These are phyloP conservation scores for Acromyrmex echinatior DNA, from an alignment of 1,140 invertebrate genomes.

Conservation along the genomic window DNA sequence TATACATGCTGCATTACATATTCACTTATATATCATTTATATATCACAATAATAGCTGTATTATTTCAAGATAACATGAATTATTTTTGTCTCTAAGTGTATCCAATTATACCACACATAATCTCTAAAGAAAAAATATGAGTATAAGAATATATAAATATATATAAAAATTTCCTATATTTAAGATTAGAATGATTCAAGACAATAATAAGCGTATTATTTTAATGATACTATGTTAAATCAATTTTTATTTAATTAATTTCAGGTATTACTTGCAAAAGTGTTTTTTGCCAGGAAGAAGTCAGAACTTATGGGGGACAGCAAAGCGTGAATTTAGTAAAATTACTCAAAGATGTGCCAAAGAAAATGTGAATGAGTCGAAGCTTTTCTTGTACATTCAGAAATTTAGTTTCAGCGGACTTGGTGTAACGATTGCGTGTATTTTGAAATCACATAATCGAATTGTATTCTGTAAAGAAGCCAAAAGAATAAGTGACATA, in stretches of 20 bases:
- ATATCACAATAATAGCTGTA: slow-evolving; percentile 36
- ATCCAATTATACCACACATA: background rate
- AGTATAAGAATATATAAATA: background rate
- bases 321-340: slow-evolving; percentile 68
- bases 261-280: slow-evolving; percentile 65
- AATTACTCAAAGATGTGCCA: slow-evolving; percentile 26
- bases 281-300: slow-evolving; percentile 53
- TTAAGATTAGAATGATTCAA: background rate
- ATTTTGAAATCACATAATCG: slow-evolving; percentile 48
- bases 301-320: slow-evolving; percentile 5
- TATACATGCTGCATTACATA: slow-evolving; percentile 60
- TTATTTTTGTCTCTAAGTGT: background rate
- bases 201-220: background rate
- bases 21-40: slow-evolving; percentile 9
- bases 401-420: slow-evolving; percentile 66
- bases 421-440: slow-evolving; percentile 60
- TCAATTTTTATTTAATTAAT: slow-evolving; percentile 40
- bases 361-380: background rate
- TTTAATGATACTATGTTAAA: background rate
- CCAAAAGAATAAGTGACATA: slow-evolving; percentile 34
- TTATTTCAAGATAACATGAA: slow-evolving; percentile 64
- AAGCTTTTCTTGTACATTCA: slow-evolving; percentile 29
- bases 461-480: slow-evolving; percentile 50
- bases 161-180: background rate
- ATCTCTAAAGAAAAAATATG: background rate